Conservation (phyloP, 2,113 vertebrate species). For the Aleadryas rufinucha region DNA sequence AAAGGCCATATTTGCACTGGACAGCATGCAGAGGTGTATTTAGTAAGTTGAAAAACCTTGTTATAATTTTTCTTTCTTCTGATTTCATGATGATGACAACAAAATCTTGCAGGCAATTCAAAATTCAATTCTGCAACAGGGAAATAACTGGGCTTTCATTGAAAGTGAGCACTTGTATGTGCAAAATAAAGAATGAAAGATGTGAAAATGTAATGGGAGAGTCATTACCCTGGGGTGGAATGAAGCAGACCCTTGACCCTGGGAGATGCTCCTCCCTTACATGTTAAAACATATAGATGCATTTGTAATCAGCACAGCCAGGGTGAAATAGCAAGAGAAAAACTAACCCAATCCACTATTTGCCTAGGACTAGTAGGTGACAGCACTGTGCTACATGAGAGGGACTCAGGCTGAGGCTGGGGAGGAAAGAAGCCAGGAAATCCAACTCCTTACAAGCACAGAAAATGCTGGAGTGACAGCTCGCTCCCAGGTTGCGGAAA, state of each 20-base stretch:
- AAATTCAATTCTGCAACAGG: not conserved
- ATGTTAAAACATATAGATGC: not conserved
- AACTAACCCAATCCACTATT: not conserved
- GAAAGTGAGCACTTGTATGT: not conserved
- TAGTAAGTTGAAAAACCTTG: not conserved
- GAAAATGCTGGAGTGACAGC: not conserved
- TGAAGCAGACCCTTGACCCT: not conserved
- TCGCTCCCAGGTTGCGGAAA: rapidly evolving
- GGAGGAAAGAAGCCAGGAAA: not conserved
- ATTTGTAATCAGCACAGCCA: not conserved
- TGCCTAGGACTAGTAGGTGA: not conserved
- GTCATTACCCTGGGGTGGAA: not conserved
- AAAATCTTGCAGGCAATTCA: not conserved
- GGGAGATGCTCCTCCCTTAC: rapidly evolving
- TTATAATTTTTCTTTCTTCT: not conserved
- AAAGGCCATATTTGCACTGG: not conserved
- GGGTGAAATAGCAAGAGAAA: not conserved
- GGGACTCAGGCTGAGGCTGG: not conserved
- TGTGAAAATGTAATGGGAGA: not conserved
- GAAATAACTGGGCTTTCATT: not conserved
- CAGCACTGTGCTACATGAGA: not conserved
- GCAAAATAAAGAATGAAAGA: not conserved
- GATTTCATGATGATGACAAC: not conserved
- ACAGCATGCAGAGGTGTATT: not conserved
- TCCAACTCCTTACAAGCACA: not conserved